Conservation (phyloP, 2,888 invertebrate genomes). For the Pharmacophagus antenor region DNA sequence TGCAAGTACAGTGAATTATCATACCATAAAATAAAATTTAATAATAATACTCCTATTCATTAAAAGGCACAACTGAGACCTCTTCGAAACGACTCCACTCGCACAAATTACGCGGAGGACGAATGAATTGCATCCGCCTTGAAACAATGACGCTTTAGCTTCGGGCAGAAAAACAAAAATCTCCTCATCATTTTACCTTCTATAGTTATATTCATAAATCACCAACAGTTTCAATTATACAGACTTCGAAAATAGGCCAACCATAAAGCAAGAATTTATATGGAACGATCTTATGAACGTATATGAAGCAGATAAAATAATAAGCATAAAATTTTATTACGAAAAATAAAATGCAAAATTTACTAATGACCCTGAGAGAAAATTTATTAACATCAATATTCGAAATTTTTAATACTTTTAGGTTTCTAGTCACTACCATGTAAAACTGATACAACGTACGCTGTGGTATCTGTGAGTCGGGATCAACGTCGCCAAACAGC, state of each 20-base stretch:
- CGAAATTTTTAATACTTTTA: background rate
- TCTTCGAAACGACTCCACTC: constrained; percentile 73
- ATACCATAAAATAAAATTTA: constrained; percentile 16
- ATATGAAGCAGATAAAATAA: background rate
- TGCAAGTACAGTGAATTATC: background rate
- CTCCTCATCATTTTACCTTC: constrained; percentile 65
- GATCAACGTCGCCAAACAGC: constrained; percentile 66
- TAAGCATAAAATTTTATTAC: background rate
- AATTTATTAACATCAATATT: background rate
- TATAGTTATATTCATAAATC: constrained; percentile 40
- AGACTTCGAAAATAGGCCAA: constrained; percentile 17
- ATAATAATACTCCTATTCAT: constrained; percentile 43
- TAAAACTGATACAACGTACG: constrained; percentile 52
- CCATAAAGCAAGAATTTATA: background rate
- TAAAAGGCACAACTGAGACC: constrained; percentile 58
- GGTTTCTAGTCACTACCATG: no score
- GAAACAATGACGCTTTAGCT: constrained; percentile 74
- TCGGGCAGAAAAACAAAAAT: constrained; percentile 60
- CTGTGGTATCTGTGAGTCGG: constrained; percentile 71
- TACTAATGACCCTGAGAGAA: background rate
- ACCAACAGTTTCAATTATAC: constrained; percentile 14
- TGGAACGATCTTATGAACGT: background rate
- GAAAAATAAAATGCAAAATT: background rate
- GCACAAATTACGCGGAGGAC: constrained; percentile 74
- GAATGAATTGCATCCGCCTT: constrained; percentile 78